phyloP scores from a whole-genome alignment of 2,797 vertebrate species.

The Gila robusta region DNA sequence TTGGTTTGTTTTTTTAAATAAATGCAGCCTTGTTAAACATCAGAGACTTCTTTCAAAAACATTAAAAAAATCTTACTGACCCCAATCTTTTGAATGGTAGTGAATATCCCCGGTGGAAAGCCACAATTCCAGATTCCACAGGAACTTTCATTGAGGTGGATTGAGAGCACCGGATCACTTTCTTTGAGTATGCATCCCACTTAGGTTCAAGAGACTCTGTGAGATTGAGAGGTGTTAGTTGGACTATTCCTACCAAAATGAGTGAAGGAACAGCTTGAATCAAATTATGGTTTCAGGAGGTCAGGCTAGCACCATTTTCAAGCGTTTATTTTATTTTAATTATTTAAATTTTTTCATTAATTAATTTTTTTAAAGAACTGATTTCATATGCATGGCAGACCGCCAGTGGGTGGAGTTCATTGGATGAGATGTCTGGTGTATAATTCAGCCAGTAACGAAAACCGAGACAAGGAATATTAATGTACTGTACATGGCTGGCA shows the following conservation, averaged over 20 bases:
- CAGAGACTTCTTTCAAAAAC: neutral
- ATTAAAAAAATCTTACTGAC: neutral
- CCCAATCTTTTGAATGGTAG: no score
- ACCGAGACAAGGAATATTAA: constrained; percentile 42
- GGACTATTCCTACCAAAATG: constrained; percentile 14
- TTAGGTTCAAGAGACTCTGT: neutral
- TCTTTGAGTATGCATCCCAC: neutral
- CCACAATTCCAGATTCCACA: neutral
- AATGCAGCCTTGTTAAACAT: neutral
- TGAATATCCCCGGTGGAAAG: neutral
- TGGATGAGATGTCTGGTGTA: constrained; percentile 33
- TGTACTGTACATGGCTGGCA: constrained; percentile 33
- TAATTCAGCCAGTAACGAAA: constrained; percentile 41
- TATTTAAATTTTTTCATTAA: neutral
- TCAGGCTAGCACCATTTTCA: constrained; percentile 4
- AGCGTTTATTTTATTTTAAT: neutral
- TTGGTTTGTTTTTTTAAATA: neutral
- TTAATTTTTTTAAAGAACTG: neutral
- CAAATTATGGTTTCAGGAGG: neutral
- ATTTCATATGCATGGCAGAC: constrained; percentile 30
- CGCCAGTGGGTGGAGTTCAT: constrained; percentile 35
- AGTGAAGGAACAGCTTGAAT: constrained; percentile 20
- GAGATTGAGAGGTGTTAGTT: constrained; percentile 17
- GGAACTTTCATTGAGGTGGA: neutral
- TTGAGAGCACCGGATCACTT: neutral